Evolutionary conservation across 2,888 invertebrate species (phyloP).

Genomic region (Cecidostiba fungosa): DNA sequence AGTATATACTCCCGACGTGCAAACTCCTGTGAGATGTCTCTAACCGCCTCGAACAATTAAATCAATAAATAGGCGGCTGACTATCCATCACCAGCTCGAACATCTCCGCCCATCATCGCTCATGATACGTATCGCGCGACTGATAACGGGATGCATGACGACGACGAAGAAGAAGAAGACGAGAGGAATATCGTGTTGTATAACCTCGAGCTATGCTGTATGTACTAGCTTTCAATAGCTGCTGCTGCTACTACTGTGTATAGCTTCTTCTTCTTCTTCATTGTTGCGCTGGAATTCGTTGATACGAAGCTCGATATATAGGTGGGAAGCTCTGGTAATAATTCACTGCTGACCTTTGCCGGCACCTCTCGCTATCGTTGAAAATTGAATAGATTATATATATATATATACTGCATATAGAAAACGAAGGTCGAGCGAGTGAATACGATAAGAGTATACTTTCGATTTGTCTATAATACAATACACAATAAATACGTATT

Average conservation of each 20-base stretch:
- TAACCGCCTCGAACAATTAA: slow-evolving; percentile 52
- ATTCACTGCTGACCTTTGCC: slow-evolving; percentile 15
- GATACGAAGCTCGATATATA: background rate
- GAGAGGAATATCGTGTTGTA: background rate
- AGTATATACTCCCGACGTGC: background rate
- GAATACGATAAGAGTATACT: slow-evolving; percentile 9
- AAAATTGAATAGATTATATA: slow-evolving; percentile 33
- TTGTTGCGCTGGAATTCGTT: background rate
- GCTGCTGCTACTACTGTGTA: background rate
- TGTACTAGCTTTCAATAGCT: background rate
- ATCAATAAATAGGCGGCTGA: slow-evolving; percentile 57
- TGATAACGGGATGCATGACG: slow-evolving; percentile 18
- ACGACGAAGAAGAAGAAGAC: too few species aligned
- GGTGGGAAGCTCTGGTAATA: background rate
- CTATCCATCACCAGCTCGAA: slow-evolving; percentile 37
- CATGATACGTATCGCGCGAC: slow-evolving; percentile 52
- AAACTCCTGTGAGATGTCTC: background rate
- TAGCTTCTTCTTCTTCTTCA: background rate
- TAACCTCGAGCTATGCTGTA: background rate
- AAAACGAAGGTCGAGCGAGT: background rate
- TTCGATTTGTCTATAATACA: background rate
- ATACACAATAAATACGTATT: background rate
- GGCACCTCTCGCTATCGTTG: background rate
- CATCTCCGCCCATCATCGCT: slow-evolving; percentile 58
- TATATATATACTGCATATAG: background rate